These are phyloP conservation scores for Sclerurus mexicanus DNA, from an alignment of 2,113 vertebrate genomes.

Conservation along the genomic window DNA sequence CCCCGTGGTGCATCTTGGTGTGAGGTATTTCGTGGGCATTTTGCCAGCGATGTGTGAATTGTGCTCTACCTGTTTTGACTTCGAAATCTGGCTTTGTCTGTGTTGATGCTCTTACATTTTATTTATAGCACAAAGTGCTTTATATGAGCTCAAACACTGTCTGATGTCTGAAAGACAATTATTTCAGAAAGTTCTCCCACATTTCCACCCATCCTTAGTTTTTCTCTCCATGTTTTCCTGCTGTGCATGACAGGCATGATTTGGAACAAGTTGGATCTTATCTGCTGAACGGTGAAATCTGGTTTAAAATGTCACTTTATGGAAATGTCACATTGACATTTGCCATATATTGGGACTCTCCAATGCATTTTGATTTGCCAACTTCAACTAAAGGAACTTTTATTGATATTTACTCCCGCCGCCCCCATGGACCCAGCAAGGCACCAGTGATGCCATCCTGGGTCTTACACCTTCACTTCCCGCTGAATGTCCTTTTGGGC, in stretches of 20 bases:
- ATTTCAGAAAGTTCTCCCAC: background rate
- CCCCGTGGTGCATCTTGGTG: background rate
- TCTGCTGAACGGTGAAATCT: background rate
- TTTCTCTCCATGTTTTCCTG: background rate
- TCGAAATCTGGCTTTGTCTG: background rate
- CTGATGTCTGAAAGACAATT: background rate
- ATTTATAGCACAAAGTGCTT: background rate
- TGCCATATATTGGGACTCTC: background rate
- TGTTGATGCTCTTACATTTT: background rate
- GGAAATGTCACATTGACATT: background rate
- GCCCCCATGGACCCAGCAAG: background rate
- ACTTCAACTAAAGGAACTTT: background rate
- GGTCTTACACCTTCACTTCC: background rate
- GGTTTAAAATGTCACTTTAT: background rate
- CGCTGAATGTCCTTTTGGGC: background rate
- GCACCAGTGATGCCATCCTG: too few species aligned
- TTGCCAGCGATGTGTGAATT: background rate
- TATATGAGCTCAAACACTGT: background rate
- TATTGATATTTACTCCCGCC: background rate
- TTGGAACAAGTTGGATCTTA: background rate
- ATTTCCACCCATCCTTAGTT: background rate
- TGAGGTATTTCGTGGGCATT: background rate
- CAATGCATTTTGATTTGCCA: background rate
- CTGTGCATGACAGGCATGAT: background rate
- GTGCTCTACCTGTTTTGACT: background rate